These are phyloP conservation scores for Varanus komodoensis DNA, from an alignment of 2,113 vertebrate species.

Conservation along the genomic window DNA sequence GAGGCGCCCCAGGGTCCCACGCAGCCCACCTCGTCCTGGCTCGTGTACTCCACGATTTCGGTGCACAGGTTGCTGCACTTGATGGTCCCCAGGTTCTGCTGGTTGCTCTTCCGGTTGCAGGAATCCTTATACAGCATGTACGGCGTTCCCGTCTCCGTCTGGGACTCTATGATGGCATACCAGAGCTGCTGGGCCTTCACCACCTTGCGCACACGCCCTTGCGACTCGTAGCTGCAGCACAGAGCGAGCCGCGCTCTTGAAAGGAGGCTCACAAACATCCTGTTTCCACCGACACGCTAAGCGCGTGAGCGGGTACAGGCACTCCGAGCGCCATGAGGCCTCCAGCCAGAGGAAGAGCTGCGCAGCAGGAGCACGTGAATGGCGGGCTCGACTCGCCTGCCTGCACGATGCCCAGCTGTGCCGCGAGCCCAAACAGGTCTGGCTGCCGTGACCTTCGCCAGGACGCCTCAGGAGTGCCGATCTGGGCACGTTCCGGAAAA, in stretches of 20 bases:
- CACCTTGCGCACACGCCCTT: constrained; percentile 86
- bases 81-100: constrained; percentile 97
- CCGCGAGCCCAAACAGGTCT: neutral
- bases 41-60: constrained; percentile 94
- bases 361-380: neutral
- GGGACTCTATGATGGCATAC: constrained; percentile 96
- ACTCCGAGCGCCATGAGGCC: neutral
- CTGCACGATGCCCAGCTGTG: no score
- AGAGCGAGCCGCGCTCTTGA: neutral
- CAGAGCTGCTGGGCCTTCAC: constrained; percentile 96
- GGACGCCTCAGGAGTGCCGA: no score
- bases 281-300: neutral
- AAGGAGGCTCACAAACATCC: neutral
- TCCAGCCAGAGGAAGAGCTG: neutral
- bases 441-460: no score
- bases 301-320: neutral
- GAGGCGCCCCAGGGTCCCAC: rapidly evolving
- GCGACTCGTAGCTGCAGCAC: constrained; percentile 87
- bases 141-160: constrained; percentile 95
- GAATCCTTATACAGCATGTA: constrained; percentile 99
- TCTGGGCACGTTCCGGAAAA: neutral
- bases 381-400: neutral
- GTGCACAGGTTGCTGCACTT: constrained; percentile 97
- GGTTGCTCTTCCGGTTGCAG: constrained; percentile 97
- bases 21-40: constrained; percentile 89